Percentiles rank a stretch among this genome's conserved stretches.
Conservation (phyloP, 2,888 invertebrate species). For the Trichogramma dendrolimi region DNA sequence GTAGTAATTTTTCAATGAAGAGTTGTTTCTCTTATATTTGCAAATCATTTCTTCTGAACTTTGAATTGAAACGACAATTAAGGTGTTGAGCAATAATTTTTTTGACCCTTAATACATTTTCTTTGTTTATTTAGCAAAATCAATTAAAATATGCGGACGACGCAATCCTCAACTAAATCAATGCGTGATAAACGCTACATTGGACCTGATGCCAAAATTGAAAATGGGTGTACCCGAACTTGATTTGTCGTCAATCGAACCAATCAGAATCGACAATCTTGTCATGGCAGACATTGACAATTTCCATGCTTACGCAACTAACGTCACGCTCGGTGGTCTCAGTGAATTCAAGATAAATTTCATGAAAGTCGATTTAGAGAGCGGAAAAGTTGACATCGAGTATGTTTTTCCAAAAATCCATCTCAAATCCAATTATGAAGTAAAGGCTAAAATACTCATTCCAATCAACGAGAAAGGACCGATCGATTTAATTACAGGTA, state of each 20-base stretch:
- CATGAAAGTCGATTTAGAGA: constrained; percentile 32
- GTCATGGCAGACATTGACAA: constrained; percentile 32
- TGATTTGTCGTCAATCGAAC: constrained; percentile 38
- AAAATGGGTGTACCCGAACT: constrained; percentile 42
- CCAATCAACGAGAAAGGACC: constrained; percentile 38
- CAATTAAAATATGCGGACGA: constrained; percentile 39
- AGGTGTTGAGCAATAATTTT: too few relatives aligned
- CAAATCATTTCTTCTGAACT: too few relatives aligned
- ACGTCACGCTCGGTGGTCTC: constrained; percentile 36
- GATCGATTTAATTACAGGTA: constrained; percentile 35
- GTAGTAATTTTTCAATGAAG: too few relatives aligned
- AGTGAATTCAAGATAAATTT: constrained; percentile 24
- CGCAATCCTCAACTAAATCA: constrained; percentile 38
- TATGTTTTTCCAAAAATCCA: constrained; percentile 27
- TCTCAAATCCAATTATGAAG: constrained; percentile 35
- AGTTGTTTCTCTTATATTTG: too few relatives aligned
- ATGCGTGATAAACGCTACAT: constrained; percentile 38
- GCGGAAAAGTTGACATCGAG: constrained; percentile 24
- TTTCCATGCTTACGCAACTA: constrained; percentile 33
- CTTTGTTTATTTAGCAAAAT: constrained; percentile 34
- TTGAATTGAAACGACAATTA: too few relatives aligned
- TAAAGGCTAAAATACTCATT: constrained; percentile 38
- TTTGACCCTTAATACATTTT: too few relatives aligned
- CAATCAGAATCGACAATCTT: constrained; percentile 35
- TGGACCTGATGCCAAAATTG: constrained; percentile 29